Conservation (phyloP, 2,113 vertebrate species). For the Nesoenas mayeri region DNA sequence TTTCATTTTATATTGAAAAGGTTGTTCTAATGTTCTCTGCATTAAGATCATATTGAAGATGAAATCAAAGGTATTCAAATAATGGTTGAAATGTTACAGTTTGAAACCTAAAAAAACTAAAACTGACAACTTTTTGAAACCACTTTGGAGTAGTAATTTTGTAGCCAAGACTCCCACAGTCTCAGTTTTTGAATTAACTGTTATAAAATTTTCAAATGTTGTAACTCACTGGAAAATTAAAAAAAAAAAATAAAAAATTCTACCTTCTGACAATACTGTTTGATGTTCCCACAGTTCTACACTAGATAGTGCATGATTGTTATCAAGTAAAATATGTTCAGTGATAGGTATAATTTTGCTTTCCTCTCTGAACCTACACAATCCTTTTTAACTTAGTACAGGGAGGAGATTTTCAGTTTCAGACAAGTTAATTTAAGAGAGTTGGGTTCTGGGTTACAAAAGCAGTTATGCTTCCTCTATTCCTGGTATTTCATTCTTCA, state of each 20-base stretch:
- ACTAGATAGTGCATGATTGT: neutral
- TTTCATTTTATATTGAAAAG: neutral
- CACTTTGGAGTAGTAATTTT: neutral
- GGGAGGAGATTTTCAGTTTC: neutral
- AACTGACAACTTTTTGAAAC: neutral
- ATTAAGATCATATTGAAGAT: neutral
- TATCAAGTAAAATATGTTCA: neutral
- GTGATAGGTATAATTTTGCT: neutral
- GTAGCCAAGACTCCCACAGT: neutral
- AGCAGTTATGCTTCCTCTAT: neutral
- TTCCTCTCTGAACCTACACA: neutral
- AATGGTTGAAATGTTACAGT: neutral
- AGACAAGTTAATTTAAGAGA: neutral
- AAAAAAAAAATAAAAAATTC: neutral
- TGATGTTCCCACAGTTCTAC: neutral
- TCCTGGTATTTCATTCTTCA: neutral
- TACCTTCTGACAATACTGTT: neutral
- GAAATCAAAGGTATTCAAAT: neutral
- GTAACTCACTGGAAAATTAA: neutral
- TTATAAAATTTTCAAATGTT: neutral
- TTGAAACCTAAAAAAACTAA: neutral
- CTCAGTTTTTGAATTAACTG: neutral
- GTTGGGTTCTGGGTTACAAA: neutral
- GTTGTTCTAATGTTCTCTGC: neutral
- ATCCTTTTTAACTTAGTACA: neutral